phyloP scores from a whole-genome alignment of 2,113 vertebrate species.

The Leuciscus idus region DNA sequence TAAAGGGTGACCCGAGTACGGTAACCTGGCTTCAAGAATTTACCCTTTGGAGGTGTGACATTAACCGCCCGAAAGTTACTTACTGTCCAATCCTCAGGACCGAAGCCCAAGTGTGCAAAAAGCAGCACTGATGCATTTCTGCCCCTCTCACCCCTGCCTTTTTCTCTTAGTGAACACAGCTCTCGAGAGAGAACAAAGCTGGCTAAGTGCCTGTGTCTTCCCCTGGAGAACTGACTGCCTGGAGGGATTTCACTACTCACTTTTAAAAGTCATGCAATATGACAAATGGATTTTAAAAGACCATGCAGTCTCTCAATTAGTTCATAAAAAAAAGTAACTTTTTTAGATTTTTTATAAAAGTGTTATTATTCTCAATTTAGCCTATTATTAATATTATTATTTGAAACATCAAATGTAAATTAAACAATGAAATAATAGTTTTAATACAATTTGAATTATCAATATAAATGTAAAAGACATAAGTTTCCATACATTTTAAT shows the following conservation, averaged over 20 bases:
- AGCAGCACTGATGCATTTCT: neutral
- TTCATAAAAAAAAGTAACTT: no score
- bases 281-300: no score
- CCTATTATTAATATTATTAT: no score
- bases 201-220: neutral
- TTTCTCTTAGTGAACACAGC: slow-evolving; percentile 4
- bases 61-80: slow-evolving; percentile 30
- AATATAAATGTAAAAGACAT: no score
- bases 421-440: no score
- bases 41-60: slow-evolving; percentile 46
- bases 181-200: slow-evolving; percentile 10
- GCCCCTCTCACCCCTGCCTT: neutral
- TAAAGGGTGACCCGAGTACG: neutral
- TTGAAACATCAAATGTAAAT: no score
- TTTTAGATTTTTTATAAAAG: no score
- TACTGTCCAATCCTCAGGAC: slow-evolving; percentile 45
- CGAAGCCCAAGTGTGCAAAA: neutral
- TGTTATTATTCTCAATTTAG: no score
- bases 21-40: slow-evolving; percentile 29
- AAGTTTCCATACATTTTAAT: neutral
- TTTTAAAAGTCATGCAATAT: no score
- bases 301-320: no score
- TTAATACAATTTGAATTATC: no score
- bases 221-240: slow-evolving; percentile 56
- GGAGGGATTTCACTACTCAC: neutral